Evolutionary conservation across 2,888 invertebrate genomes (phyloP).

Genomic region (Coecobrya sp.): DNA sequence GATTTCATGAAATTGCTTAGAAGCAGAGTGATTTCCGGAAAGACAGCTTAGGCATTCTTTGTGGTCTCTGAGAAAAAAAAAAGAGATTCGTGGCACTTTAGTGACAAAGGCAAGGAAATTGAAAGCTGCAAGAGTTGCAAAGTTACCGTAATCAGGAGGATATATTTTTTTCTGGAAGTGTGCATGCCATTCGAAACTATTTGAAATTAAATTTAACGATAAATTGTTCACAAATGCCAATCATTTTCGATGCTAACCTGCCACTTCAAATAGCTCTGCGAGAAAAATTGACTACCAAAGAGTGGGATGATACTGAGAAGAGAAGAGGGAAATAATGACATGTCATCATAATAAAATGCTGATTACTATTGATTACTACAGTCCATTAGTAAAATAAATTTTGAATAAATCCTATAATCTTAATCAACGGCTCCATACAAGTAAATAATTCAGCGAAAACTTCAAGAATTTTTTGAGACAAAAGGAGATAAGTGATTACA

Average conservation of each 20-base stretch:
- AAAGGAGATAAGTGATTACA: too few relatives aligned
- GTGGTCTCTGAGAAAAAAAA: not conserved
- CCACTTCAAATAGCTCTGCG: not conserved
- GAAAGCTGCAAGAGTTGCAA: not conserved
- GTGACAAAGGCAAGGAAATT: slow-evolving; percentile 1
- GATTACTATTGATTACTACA: too few relatives aligned
- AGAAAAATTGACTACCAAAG: not conserved
- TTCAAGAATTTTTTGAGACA: too few relatives aligned
- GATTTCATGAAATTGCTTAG: slow-evolving; percentile 17
- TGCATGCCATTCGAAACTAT: not conserved
- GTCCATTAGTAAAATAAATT: too few relatives aligned
- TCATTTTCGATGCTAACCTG: not conserved
- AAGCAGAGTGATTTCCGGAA: slow-evolving; percentile 21
- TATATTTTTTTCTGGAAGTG: too few relatives aligned
- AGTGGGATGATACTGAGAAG: not conserved
- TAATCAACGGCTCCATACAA: too few relatives aligned
- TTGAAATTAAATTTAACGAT: slow-evolving; percentile 22
- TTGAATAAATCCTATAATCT: too few relatives aligned
- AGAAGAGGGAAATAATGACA: too few relatives aligned
- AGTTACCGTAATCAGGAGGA: not conserved
- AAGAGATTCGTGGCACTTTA: not conserved
- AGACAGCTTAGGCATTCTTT: not conserved
- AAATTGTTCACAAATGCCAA: not conserved
- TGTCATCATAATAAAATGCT: too few relatives aligned
- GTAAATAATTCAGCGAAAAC: too few relatives aligned